These are phyloP conservation scores for Plusia festucae DNA, from an alignment of 2,888 invertebrate species.

Conservation along the genomic window DNA sequence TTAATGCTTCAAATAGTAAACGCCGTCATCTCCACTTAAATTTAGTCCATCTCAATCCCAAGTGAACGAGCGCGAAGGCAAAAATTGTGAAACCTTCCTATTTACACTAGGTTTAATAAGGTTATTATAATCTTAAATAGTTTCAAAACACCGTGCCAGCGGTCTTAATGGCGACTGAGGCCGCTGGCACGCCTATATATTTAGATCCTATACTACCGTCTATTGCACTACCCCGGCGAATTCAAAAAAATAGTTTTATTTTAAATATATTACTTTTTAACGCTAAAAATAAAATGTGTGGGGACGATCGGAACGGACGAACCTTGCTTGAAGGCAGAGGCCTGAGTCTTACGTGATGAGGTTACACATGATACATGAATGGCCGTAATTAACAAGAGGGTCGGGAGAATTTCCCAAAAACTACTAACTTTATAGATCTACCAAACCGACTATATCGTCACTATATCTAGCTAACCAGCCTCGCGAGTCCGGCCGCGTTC, in stretches of 20 bases:
- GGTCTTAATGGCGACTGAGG: constrained; percentile 22
- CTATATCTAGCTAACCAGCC: constrained; percentile 27
- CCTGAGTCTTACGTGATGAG: neutral
- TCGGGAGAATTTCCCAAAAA: constrained; percentile 17
- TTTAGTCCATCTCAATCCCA: constrained; percentile 54
- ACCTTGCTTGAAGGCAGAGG: constrained; percentile 5
- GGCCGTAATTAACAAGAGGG: constrained; percentile 13
- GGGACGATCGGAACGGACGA: constrained; percentile 36
- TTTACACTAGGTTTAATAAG: constrained; percentile 74
- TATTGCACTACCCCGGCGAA: constrained; percentile 89
- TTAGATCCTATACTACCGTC: constrained; percentile 78
- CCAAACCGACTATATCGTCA: constrained; percentile 16
- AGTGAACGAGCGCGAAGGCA: constrained; percentile 63
- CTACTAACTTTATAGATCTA: constrained; percentile 18
- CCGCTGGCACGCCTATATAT: constrained; percentile 31
- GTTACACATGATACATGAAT: neutral
- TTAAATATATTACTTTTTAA: constrained; percentile 69
- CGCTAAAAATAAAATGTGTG: constrained; percentile 70
- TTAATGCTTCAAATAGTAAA: constrained; percentile 38
- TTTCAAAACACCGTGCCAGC: constrained; percentile 46
- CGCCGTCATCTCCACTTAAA: constrained; percentile 48
- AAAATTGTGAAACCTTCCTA: constrained; percentile 69
- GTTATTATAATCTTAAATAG: constrained; percentile 70
- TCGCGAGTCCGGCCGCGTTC: constrained; percentile 18
- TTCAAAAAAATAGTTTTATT: constrained; percentile 78